phyloP scores from a whole-genome alignment of 1,140 invertebrate species.

The Listronotus oregonensis region DNA sequence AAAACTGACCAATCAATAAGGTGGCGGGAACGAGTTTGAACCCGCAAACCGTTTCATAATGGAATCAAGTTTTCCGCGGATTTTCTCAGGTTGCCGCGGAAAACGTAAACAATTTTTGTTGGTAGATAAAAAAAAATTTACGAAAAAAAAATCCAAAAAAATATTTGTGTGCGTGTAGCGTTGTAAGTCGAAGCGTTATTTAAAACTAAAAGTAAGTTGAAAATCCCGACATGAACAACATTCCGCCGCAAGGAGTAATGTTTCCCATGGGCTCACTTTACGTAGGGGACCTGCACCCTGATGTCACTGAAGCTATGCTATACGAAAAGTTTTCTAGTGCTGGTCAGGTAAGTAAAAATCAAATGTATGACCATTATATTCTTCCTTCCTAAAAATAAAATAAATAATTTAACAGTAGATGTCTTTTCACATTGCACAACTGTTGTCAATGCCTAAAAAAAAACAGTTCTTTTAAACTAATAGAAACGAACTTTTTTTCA shows the following conservation, averaged over 20 bases:
- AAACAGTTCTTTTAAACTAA: too few relatives aligned
- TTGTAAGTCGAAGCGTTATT: conserved; percentile 24
- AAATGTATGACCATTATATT: not conserved
- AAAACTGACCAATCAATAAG: too few relatives aligned
- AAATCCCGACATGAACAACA: conserved; percentile 27
- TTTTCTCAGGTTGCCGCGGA: conserved; percentile 13
- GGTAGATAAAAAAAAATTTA: conserved; percentile 22
- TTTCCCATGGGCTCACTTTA: conserved; percentile 96
- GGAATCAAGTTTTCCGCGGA: conserved; percentile 11
- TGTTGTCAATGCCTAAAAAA: too few relatives aligned
- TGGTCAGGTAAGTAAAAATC: conserved; percentile 80
- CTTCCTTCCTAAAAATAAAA: not conserved
- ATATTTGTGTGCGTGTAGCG: conserved; percentile 19
- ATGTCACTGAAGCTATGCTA: conserved; percentile 98
- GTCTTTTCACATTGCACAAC: too few relatives aligned
- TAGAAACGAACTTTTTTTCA: not conserved
- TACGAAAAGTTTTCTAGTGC: conserved; percentile 99
- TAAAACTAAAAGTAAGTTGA: conserved; percentile 11
- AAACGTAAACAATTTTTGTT: conserved; percentile 18
- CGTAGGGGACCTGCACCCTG: conserved; percentile 96
- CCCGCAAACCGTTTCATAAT: not conserved
- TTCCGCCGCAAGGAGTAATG: conserved; percentile 66
- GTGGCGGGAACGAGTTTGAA: too few relatives aligned
- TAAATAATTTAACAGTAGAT: too few relatives aligned
- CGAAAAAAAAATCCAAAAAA: conserved; percentile 21